Percentiles rank a stretch among this genome's conserved stretches.
Evolutionary conservation across 2,888 invertebrate species (phyloP).

Genomic region (Mantis religiosa): DNA sequence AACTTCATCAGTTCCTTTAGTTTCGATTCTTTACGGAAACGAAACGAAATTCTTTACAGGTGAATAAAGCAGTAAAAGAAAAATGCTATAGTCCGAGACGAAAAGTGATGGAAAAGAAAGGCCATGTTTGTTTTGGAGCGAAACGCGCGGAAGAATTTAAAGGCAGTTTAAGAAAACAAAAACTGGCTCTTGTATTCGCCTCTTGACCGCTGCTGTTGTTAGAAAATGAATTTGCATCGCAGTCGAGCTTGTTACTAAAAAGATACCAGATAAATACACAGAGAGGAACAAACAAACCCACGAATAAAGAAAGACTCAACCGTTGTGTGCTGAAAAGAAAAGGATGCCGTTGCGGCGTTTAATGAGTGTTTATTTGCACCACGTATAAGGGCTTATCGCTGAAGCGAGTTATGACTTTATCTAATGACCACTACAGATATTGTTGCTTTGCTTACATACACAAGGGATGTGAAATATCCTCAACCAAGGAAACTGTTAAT

Average conservation of each 20-base stretch:
- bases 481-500: too few relatives aligned
- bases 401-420: too few relatives aligned
- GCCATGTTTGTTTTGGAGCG: neutral
- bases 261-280: neutral
- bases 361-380: neutral
- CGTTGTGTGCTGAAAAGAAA: neutral
- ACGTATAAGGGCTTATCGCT: too few relatives aligned
- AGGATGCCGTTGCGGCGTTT: neutral
- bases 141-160: neutral
- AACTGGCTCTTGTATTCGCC: neutral
- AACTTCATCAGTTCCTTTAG: too few relatives aligned
- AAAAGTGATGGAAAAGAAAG: neutral
- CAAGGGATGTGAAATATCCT: too few relatives aligned
- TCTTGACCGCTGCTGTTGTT: neutral
- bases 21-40: too few relatives aligned
- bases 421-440: too few relatives aligned
- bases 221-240: neutral
- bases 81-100: neutral
- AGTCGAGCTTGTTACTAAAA: neutral
- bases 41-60: too few relatives aligned
- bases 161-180: neutral
- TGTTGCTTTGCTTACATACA: too few relatives aligned
- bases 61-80: neutral
- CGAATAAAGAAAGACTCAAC: neutral
- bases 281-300: neutral